Evolutionary conservation across 2,888 invertebrate genomes (phyloP).

Genomic region (Beris chalybata): DNA sequence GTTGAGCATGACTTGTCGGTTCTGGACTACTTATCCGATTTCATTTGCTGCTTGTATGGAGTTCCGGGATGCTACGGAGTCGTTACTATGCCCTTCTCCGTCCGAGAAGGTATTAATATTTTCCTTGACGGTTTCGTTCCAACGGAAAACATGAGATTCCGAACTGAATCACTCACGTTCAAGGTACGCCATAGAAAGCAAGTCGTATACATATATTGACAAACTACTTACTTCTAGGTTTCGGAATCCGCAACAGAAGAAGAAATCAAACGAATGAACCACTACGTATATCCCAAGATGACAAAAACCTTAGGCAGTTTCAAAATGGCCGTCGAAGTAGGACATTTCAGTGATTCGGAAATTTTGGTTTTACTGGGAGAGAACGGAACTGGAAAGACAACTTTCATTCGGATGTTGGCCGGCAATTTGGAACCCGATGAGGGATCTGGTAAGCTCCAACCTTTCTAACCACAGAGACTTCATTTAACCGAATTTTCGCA

Average conservation of each 20-base stretch:
- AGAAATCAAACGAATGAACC: conserved; percentile 95
- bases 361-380: conserved; percentile 96
- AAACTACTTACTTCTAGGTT: conserved; percentile 58
- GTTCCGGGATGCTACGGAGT: conserved; percentile 99
- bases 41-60: conserved; percentile 97
- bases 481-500: conserved; percentile 59
- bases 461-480: not conserved
- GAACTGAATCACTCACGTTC: conserved; percentile 95
- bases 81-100: conserved; percentile 99
- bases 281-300: conserved; percentile 95
- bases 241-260: conserved; percentile 97
- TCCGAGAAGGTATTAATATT: conserved; percentile 99
- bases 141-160: conserved; percentile 97
- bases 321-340: conserved; percentile 76
- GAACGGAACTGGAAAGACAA: conserved; percentile 99
- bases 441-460: conserved; percentile 52
- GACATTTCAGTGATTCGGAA: conserved; percentile 98
- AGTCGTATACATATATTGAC: not conserved
- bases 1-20: conserved; percentile 99
- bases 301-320: conserved; percentile 76
- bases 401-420: conserved; percentile 97
- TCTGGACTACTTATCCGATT: conserved; percentile 97
- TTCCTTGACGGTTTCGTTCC: conserved; percentile 99
- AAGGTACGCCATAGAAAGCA: conserved; percentile 59
- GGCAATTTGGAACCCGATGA: conserved; percentile 92